A percentile compares a stretch with the other conserved stretches of the same genome.
phyloP scores from a whole-genome alignment of 2,888 invertebrate species.

The Patella pellucida region DNA sequence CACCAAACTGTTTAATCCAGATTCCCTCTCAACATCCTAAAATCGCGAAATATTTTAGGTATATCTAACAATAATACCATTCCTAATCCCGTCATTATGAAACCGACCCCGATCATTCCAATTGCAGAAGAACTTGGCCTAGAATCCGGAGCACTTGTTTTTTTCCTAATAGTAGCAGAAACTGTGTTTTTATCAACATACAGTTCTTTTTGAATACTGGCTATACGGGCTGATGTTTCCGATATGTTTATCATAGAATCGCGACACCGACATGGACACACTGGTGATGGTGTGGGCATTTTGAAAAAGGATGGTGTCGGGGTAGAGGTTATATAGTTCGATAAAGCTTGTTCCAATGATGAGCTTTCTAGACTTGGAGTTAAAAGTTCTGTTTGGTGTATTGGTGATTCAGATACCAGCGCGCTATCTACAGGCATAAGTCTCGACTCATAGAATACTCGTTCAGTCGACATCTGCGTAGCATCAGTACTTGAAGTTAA shows the following conservation, averaged over 20 bases:
- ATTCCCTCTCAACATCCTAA: not conserved
- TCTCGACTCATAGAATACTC: too few relatives aligned
- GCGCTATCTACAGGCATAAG: too few relatives aligned
- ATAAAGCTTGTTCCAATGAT: too few relatives aligned
- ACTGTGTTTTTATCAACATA: not conserved
- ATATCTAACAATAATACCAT: not conserved
- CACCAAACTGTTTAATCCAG: too few relatives aligned
- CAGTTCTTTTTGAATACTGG: not conserved
- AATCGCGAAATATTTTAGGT: not conserved
- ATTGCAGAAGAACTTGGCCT: not conserved
- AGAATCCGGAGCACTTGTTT: not conserved
- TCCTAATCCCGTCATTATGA: not conserved
- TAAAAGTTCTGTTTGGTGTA: too few relatives aligned
- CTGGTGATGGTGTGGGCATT: not conserved
- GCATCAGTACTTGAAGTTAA: too few relatives aligned
- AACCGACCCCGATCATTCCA: not conserved
- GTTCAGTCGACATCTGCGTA: too few relatives aligned
- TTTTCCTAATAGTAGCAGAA: not conserved
- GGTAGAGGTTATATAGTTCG: not conserved
- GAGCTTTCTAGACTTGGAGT: too few relatives aligned
- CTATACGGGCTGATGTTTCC: not conserved
- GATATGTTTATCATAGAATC: not conserved
- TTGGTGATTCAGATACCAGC: too few relatives aligned
- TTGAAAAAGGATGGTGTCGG: not conserved
- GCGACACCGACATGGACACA: not conserved